Evolutionary conservation across 2,797 vertebrate species (phyloP).

Genomic region (Falco naumanni): DNA sequence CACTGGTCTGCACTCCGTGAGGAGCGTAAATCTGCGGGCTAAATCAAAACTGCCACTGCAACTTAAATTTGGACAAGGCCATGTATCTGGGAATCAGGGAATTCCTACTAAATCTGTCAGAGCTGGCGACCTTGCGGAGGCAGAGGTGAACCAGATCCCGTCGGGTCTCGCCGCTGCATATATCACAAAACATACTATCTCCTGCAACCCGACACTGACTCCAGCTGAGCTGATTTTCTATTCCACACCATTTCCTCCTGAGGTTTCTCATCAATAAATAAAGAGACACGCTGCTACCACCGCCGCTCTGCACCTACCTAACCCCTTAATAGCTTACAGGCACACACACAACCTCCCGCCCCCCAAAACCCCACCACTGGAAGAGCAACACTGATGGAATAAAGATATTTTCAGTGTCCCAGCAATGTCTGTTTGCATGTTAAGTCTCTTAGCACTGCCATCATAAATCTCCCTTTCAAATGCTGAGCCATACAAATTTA

Average conservation of each 20-base stretch:
- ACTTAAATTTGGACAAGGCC: not conserved
- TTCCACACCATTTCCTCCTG: slow-evolving; percentile 68
- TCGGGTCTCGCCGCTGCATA: not conserved
- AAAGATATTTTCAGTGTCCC: not conserved
- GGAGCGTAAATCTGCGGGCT: not conserved
- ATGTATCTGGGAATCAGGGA: not conserved
- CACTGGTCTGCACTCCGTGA: not conserved
- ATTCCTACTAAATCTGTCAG: not conserved
- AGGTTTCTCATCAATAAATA: slow-evolving; percentile 81
- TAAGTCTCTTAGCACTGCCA: not conserved
- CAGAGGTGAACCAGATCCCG: not conserved
- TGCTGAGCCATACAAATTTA: not conserved
- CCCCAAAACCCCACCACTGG: not conserved
- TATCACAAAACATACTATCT: slow-evolving; percentile 35
- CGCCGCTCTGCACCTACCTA: slow-evolving; percentile 71
- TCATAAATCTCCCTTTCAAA: not conserved
- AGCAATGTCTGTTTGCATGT: not conserved
- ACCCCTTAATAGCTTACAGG: slow-evolving; percentile 58
- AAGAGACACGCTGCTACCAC: slow-evolving; percentile 71
- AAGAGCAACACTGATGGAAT: not conserved
- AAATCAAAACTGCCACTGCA: not conserved
- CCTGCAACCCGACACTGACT: not conserved
- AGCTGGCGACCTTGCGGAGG: not conserved
- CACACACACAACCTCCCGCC: not conserved
- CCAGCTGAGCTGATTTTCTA: slow-evolving; percentile 37